These are phyloP conservation scores for Elymnias hypermnestra DNA, from an alignment of 1,140 invertebrate genomes.

Conservation along the genomic window DNA sequence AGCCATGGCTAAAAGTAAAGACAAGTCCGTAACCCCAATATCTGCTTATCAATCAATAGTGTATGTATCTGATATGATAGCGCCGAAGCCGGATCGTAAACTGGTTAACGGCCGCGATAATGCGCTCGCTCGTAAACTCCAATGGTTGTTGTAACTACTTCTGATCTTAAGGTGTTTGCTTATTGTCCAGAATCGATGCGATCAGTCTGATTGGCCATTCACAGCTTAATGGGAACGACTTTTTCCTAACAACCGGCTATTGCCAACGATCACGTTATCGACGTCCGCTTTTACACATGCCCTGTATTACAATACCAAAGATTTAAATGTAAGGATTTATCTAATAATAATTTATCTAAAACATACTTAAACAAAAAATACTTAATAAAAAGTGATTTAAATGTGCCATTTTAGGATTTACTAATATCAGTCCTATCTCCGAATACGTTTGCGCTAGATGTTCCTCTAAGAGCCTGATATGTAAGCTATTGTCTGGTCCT, in stretches of 20 bases:
- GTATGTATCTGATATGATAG: background rate
- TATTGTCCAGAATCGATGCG: conserved; percentile 2
- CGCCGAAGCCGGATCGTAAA: conserved; percentile 2
- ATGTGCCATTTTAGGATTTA: no score
- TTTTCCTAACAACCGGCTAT: background rate
- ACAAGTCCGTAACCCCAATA: background rate
- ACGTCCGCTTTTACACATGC: no score
- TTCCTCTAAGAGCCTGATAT: no score
- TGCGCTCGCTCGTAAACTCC: conserved; percentile 1
- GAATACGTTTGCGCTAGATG: no score
- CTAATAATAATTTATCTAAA: no score
- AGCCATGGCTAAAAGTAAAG: background rate
- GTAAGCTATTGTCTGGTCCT: no score
- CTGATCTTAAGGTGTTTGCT: conserved; percentile 4
- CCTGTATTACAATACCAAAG: no score
- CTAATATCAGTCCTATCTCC: no score
- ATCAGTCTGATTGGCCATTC: conserved; percentile 1
- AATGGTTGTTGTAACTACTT: conserved; percentile 5
- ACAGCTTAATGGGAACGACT: background rate
- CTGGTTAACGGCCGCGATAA: background rate
- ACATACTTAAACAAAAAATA: no score
- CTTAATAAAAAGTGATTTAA: no score
- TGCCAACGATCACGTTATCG: no score
- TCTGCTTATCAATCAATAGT: background rate
- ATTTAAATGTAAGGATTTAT: no score